A percentile compares a stretch with the other conserved stretches of the same genome.
phyloP scores from a whole-genome alignment of 2,113 vertebrate genomes.

The Lepus timidus region DNA sequence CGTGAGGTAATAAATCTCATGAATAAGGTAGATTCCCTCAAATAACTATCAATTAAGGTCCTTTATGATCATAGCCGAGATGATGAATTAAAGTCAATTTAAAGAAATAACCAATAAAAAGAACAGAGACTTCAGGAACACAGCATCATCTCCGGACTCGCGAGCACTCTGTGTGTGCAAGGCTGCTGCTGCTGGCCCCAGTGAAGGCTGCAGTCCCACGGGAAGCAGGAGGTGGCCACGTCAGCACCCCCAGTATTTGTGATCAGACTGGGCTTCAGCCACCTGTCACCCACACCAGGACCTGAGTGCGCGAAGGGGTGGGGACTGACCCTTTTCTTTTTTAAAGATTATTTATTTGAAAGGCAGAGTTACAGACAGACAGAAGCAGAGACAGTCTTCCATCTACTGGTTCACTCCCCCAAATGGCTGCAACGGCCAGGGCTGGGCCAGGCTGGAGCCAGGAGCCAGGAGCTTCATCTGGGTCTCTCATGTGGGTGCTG shows the following conservation, averaged over 20 bases:
- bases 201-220: neutral
- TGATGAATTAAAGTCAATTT: conserved; percentile 68
- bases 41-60: conserved; percentile 74
- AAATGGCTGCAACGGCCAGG: too few species aligned
- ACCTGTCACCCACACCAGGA: rapidly evolving
- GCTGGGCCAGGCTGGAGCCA: too few species aligned
- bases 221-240: rapidly evolving
- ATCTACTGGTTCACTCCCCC: too few species aligned
- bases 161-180: neutral
- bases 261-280: neutral
- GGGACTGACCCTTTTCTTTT: neutral
- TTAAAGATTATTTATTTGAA: neutral
- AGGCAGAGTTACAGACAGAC: too few species aligned
- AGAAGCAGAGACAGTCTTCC: too few species aligned
- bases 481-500: too few species aligned
- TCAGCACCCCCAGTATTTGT: rapidly evolving
- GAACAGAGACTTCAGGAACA: neutral
- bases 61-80: conserved; percentile 64
- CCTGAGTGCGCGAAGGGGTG: neutral
- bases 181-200: rapidly evolving
- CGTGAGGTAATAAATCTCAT: conserved; percentile 42
- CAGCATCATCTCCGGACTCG: neutral
- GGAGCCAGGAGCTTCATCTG: too few species aligned
- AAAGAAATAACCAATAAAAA: conserved; percentile 34
- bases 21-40: conserved; percentile 70